A percentile compares a stretch with the other conserved stretches of the same genome.
phyloP scores from a whole-genome alignment of 2,888 invertebrate genomes.

The Hirtodrosophila histrioides region DNA sequence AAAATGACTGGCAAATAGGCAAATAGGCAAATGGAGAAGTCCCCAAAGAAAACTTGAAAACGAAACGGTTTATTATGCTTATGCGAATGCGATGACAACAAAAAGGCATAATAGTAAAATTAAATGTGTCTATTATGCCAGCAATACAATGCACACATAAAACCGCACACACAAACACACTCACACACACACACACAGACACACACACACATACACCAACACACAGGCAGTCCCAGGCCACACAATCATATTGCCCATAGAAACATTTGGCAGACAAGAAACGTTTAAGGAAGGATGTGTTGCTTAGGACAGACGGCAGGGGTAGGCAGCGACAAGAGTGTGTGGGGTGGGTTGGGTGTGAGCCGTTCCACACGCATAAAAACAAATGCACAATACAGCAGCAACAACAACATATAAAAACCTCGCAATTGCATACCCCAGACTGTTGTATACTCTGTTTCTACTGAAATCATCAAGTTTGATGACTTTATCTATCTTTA shows the following conservation, averaged over 20 bases:
- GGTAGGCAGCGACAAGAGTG: conserved; percentile 11
- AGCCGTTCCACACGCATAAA: conserved; percentile 65
- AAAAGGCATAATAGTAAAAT: conserved; percentile 82
- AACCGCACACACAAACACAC: conserved; percentile 58
- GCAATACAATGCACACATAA: conserved; percentile 80
- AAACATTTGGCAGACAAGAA: conserved; percentile 76
- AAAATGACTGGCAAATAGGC: conserved; percentile 73
- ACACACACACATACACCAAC: conserved; percentile 15
- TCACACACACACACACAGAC: conserved; percentile 18
- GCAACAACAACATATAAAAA: conserved; percentile 24
- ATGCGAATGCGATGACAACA: conserved; percentile 80
- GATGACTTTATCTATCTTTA: no score
- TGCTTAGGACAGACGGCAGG: conserved; percentile 60
- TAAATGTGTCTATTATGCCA: conserved; percentile 81
- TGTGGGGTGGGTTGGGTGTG: not conserved
- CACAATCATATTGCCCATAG: conserved; percentile 53
- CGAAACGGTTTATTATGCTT: conserved; percentile 77
- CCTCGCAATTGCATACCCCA: no score
- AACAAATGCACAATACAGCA: conserved; percentile 69
- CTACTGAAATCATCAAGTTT: no score
- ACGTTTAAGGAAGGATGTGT: conserved; percentile 79
- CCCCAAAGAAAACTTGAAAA: conserved; percentile 70
- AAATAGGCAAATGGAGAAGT: conserved; percentile 56
- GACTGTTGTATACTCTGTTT: no score
- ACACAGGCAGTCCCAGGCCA: conserved; percentile 18